A percentile compares a stretch with the other conserved stretches of the same genome.
phyloP scores from a whole-genome alignment of 2,113 vertebrate genomes.

The Oreochromis niloticus region DNA sequence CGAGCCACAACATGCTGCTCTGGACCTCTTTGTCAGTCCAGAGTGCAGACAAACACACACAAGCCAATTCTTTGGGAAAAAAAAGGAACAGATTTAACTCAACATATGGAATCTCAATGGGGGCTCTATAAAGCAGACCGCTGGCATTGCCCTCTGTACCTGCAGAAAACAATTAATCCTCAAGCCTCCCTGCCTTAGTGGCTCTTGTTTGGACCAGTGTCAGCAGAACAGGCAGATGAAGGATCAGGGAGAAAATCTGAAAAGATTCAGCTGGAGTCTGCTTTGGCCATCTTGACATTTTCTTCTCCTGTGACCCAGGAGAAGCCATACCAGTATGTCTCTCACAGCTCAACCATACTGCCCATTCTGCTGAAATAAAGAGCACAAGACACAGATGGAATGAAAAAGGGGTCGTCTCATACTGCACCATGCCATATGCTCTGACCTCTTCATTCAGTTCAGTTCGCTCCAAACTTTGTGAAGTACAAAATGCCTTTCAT shows the following conservation, averaged over 20 bases:
- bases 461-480: slow-evolving; percentile 5
- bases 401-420: slow-evolving; percentile 5
- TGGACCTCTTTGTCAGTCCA: slow-evolving; percentile 32
- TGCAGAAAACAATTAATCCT: slow-evolving; percentile 68
- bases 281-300: neutral
- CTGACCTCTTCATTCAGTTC: slow-evolving; percentile 33
- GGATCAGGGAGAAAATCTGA: neutral
- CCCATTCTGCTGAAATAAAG: slow-evolving; percentile 15
- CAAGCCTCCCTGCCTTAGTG: neutral
- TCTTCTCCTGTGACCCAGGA: slow-evolving; percentile 16
- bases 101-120: slow-evolving; percentile 54
- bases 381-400: slow-evolving; percentile 10
- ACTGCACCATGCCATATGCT: neutral
- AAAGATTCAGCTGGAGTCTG: neutral
- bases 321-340: neutral
- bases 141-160: slow-evolving; percentile 54
- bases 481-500: slow-evolving; percentile 31
- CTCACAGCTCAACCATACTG: neutral
- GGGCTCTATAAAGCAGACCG: slow-evolving; percentile 35
- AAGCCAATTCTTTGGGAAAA: neutral
- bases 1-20: neutral
- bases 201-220: slow-evolving; percentile 6
- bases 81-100: slow-evolving; percentile 48
- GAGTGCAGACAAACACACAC: slow-evolving; percentile 1
- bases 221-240: neutral